Percentiles rank a stretch among this genome's conserved stretches.
Evolutionary conservation across 2,888 invertebrate species (phyloP).

Genomic region (Cephus runcator): DNA sequence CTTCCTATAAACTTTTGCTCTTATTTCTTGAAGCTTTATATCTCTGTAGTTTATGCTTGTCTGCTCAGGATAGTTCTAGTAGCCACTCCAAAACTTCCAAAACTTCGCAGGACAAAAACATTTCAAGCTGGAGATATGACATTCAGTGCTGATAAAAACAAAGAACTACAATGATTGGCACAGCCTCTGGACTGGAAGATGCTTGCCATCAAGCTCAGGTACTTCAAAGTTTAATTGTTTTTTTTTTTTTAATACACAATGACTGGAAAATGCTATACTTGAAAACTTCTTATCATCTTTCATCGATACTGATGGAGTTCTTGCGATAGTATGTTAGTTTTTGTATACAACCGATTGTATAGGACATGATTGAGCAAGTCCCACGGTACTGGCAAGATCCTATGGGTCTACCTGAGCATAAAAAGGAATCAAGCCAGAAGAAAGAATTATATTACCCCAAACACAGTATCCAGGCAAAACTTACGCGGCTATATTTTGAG

Average conservation of each 20-base stretch:
- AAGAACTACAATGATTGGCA: conserved; percentile 60
- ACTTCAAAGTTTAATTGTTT: conserved; percentile 4
- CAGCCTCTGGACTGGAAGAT: conserved; percentile 59
- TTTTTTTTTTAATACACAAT: background rate
- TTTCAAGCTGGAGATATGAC: conserved; percentile 48
- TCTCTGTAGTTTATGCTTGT: no score
- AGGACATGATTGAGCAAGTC: conserved; percentile 58
- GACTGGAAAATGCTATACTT: no score
- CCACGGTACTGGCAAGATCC: conserved; percentile 47
- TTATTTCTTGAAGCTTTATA: no score
- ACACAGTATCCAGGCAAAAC: conserved; percentile 61
- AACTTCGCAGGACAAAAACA: conserved; percentile 8
- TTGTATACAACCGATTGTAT: background rate
- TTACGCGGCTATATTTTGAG: conserved; percentile 61
- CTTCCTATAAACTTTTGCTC: no score
- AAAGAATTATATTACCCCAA: conserved; percentile 55
- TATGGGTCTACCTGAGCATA: conserved; percentile 3
- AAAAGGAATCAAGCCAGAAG: conserved; percentile 35
- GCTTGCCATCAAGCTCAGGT: conserved; percentile 63
- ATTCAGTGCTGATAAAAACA: conserved; percentile 45
- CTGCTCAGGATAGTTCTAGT: background rate
- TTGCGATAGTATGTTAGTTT: background rate
- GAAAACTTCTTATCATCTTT: no score
- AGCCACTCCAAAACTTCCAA: conserved; percentile 6
- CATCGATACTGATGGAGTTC: no score